Percentiles rank a stretch among this genome's conserved stretches.
Conservation (phyloP, 2,888 invertebrate species). For the Acanthosepion lycidas region DNA sequence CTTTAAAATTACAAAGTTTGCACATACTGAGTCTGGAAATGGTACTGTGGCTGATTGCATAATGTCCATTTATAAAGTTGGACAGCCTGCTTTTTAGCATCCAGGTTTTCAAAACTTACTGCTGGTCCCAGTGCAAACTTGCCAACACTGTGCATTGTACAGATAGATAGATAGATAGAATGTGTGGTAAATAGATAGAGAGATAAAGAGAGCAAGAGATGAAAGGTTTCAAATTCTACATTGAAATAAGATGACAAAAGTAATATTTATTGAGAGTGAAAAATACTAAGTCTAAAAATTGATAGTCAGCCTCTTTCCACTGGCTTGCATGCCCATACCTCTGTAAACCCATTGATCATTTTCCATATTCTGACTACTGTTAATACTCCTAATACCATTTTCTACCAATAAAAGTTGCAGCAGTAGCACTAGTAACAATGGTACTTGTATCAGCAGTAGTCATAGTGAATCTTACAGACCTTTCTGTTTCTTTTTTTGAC, state of each 20-base stretch:
- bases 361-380: background rate
- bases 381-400: background rate
- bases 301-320: background rate
- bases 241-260: background rate
- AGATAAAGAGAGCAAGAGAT: too few species aligned
- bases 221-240: background rate
- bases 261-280: background rate
- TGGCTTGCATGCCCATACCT: background rate
- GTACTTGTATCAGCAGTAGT: background rate
- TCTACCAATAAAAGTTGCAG: background rate
- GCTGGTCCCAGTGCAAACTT: background rate
- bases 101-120: too few species aligned
- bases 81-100: too few species aligned
- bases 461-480: background rate
- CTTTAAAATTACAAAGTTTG: too few species aligned
- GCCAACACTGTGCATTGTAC: background rate
- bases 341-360: background rate
- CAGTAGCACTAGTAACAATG: background rate
- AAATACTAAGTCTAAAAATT: background rate
- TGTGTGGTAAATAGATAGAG: too few species aligned
- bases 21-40: too few species aligned
- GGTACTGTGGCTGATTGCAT: too few species aligned
- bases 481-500: background rate
- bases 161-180: background rate
- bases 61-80: too few species aligned